These are phyloP conservation scores for Nephila pilipes DNA, from an alignment of 1,140 invertebrate species.

Conservation along the genomic window DNA sequence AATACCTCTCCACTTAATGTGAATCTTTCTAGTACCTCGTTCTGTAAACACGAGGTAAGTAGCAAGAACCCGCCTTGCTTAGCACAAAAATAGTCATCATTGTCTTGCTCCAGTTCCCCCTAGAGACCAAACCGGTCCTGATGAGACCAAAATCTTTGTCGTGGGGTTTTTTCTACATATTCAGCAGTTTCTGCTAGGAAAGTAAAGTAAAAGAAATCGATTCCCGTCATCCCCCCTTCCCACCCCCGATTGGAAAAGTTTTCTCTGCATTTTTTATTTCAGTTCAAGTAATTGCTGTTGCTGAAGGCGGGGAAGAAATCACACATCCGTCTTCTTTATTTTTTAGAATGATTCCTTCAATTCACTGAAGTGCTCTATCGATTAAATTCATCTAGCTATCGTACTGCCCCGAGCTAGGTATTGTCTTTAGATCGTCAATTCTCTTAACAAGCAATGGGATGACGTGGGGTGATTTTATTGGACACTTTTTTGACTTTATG, in stretches of 20 bases:
- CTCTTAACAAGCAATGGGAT: not conserved
- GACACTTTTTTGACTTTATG: not conserved
- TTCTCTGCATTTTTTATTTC: not conserved
- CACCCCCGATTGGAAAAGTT: not conserved
- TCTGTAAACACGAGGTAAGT: not conserved
- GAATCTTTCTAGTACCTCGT: not conserved
- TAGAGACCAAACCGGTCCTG: not conserved
- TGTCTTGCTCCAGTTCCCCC: not conserved
- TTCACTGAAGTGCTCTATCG: conserved; percentile 22
- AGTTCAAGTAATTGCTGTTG: conserved; percentile 13
- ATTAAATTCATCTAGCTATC: not conserved
- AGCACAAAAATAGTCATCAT: conserved; percentile 27
- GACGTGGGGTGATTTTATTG: not conserved
- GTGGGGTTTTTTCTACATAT: conserved; percentile 20
- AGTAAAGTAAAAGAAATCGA: not conserved
- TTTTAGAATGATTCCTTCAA: conserved; percentile 31
- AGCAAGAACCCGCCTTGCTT: not conserved
- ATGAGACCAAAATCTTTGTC: conserved; percentile 31
- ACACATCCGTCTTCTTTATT: conserved; percentile 27
- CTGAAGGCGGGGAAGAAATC: conserved; percentile 9
- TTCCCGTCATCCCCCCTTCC: not conserved
- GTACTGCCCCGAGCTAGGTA: not conserved
- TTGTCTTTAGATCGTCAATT: not conserved
- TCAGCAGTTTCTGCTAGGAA: conserved; percentile 12
- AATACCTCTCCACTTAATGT: not conserved